Evolutionary conservation across 2,113 vertebrate species (phyloP).

Genomic region (Pomatorhinus ruficollis): DNA sequence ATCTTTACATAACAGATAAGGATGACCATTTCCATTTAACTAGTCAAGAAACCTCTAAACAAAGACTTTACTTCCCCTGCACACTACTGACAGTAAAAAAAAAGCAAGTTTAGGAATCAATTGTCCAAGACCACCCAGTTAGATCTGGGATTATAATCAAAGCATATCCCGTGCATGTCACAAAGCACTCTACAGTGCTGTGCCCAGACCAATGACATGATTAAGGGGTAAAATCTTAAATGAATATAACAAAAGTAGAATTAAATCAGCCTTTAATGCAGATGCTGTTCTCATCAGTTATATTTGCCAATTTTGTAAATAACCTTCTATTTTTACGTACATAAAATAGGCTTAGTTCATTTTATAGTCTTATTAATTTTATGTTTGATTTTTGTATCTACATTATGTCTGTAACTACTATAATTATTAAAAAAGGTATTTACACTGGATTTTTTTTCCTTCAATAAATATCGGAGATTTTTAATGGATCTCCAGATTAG

Average conservation of each 20-base stretch:
- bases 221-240: not conserved
- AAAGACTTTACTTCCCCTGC: not conserved
- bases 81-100: not conserved
- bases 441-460: not conserved
- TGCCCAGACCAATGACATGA: not conserved
- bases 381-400: not conserved
- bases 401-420: not conserved
- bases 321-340: accelerated
- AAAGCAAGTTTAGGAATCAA: not conserved
- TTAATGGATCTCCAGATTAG: not conserved
- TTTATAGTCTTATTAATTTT: not conserved
- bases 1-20: not conserved
- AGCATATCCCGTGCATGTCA: not conserved
- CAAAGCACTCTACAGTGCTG: not conserved
- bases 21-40: not conserved
- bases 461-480: not conserved
- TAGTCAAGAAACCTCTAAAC: not conserved
- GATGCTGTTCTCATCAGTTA: not conserved
- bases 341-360: not conserved
- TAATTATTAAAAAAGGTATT: not conserved
- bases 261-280: not conserved
- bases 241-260: not conserved
- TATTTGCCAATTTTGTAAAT: not conserved
- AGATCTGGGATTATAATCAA: not conserved
- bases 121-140: not conserved